These are phyloP conservation scores for Molanna angustata DNA, from an alignment of 2,888 invertebrate genomes.

Conservation along the genomic window DNA sequence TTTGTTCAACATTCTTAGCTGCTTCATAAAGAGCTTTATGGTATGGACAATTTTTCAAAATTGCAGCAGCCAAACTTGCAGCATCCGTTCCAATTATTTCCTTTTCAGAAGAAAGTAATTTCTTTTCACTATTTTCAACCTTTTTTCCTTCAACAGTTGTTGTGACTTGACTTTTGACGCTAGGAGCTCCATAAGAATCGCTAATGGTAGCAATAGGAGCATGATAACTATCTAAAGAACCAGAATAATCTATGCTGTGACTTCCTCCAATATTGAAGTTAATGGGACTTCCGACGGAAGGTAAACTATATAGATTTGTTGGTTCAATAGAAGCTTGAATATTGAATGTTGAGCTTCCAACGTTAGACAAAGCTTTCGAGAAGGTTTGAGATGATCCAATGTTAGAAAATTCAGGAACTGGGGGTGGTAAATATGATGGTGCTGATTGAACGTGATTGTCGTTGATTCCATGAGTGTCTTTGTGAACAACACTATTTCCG, in stretches of 20 bases:
- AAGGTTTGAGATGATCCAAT: constrained; percentile 38
- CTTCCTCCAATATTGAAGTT: constrained; percentile 44
- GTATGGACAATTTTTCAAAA: constrained; percentile 52
- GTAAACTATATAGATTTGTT: constrained; percentile 52
- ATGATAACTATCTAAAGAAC: constrained; percentile 51
- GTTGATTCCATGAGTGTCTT: constrained; percentile 58
- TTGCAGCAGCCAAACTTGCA: constrained; percentile 43
- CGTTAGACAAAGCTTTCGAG: constrained; percentile 35
- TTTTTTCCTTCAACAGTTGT: constrained; percentile 47
- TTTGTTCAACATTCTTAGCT: constrained; percentile 42
- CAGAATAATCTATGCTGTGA: constrained; percentile 40
- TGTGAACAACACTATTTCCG: constrained; percentile 60
- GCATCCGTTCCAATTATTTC: constrained; percentile 27
- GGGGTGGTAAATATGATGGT: constrained; percentile 62
- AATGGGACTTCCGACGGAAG: constrained; percentile 48
- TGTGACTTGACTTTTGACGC: constrained; percentile 43
- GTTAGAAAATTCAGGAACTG: constrained; percentile 48
- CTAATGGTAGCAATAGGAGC: constrained; percentile 51
- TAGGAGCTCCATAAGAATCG: constrained; percentile 52
- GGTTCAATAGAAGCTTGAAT: constrained; percentile 52
- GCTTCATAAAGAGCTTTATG: constrained; percentile 53
- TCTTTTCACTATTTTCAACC: constrained; percentile 30
- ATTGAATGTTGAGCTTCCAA: constrained; percentile 35
- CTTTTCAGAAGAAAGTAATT: constrained; percentile 2
- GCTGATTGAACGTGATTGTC: constrained; percentile 46